phyloP scores from a whole-genome alignment of 2,888 invertebrate genomes.

The Acanthoscelides obtectus region DNA sequence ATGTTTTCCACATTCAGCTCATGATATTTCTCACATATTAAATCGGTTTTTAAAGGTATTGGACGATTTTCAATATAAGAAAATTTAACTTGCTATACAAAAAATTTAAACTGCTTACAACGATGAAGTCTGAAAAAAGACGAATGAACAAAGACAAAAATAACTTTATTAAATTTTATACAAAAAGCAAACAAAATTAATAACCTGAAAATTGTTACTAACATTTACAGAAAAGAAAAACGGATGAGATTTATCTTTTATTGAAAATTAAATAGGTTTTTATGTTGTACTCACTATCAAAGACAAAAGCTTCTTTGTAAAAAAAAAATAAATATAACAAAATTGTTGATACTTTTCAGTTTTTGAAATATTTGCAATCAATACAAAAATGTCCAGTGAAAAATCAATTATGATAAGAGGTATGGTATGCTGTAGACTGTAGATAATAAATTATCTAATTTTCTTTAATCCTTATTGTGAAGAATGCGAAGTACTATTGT shows the following conservation, averaged over 20 bases:
- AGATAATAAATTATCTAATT: slow-evolving; percentile 23
- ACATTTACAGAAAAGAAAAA: not conserved
- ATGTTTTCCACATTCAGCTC: too few species aligned
- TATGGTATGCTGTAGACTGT: slow-evolving; percentile 19
- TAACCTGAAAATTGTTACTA: not conserved
- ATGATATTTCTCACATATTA: too few species aligned
- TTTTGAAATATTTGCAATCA: slow-evolving; percentile 20
- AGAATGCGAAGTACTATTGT: too few species aligned
- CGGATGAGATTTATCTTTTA: not conserved
- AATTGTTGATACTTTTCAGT: not conserved
- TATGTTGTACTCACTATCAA: not conserved
- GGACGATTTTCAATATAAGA: too few species aligned
- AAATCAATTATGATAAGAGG: slow-evolving; percentile 10
- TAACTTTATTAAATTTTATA: not conserved
- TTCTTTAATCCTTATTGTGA: slow-evolving; percentile 24
- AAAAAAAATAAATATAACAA: not conserved
- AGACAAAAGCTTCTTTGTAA: not conserved
- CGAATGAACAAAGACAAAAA: not conserved
- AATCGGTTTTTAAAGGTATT: too few species aligned
- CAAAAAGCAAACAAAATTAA: not conserved
- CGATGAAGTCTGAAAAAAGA: not conserved
- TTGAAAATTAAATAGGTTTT: not conserved
- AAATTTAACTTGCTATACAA: too few species aligned
- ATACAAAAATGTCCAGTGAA: slow-evolving; percentile 8
- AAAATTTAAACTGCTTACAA: too few species aligned